A percentile compares a stretch with the other conserved stretches of the same genome.
phyloP scores from a whole-genome alignment of 2,113 vertebrate species.

The Eidolon helvum region DNA sequence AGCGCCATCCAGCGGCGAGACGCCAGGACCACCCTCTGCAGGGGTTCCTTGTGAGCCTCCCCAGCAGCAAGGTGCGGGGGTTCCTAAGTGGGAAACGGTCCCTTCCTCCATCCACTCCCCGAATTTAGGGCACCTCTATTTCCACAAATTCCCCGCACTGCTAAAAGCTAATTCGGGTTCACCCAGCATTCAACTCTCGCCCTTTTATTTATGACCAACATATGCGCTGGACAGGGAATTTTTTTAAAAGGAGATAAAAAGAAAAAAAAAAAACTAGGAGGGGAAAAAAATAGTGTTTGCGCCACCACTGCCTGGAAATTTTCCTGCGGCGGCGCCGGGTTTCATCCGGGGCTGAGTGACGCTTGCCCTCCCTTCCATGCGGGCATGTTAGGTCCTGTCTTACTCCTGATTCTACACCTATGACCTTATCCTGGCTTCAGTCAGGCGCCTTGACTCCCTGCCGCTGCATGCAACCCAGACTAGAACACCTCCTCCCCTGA shows the following conservation, averaged over 20 bases:
- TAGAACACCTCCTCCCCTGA: neutral
- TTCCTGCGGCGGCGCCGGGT: slow-evolving; percentile 83
- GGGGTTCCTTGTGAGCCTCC: neutral
- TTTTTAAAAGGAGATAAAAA: neutral
- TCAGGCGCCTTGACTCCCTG: slow-evolving; percentile 9
- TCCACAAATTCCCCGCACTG: neutral
- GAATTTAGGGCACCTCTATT: neutral
- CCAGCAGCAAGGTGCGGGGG: neutral
- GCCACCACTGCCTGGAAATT: slow-evolving; percentile 86
- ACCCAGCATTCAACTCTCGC: slow-evolving; percentile 78
- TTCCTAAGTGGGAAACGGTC: neutral
- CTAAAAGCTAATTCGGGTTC: slow-evolving; percentile 75
- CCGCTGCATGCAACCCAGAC: neutral
- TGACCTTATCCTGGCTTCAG: slow-evolving; percentile 4
- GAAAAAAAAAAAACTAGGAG: neutral
- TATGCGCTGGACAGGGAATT: slow-evolving; percentile 76
- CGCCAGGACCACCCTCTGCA: neutral
- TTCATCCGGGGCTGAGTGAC: slow-evolving; percentile 85
- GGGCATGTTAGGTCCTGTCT: slow-evolving; percentile 76
- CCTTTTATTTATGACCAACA: slow-evolving; percentile 88
- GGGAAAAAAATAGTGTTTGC: slow-evolving; percentile 82
- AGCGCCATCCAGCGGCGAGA: slow-evolving; percentile 78
- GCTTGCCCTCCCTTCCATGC: slow-evolving; percentile 71
- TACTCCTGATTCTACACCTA: slow-evolving; percentile 48
- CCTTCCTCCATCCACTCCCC: neutral